Evolutionary conservation across 2,113 vertebrate species (phyloP), one percentile per base, ranked within the genome.

Genomic region (Cygnus buccinator): DNA sequence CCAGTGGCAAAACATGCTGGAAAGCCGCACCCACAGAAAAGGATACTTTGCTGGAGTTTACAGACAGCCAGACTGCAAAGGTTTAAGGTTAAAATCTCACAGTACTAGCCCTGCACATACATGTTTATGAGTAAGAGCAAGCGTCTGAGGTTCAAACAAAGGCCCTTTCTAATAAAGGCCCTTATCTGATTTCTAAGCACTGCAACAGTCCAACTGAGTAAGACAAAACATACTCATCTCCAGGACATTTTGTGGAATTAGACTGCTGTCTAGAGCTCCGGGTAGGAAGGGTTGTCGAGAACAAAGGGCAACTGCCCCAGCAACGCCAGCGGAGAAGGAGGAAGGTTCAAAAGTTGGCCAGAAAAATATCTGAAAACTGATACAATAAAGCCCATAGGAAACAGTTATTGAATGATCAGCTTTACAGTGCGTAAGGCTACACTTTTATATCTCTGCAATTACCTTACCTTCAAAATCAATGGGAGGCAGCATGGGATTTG

Each of bases 311-410:
- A 21, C n/a, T 19, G 68, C 33, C 20, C 25, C 65, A 74, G 48
- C 41, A 75, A 41, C 29, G 57, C 17, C 80, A 80, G 28, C 77
- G 54, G 76, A 87, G 87, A 61, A 21, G 8, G 39, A 48, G 68
- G n/a, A 66, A 79, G 0, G 25, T 84, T 91, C 72, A 59, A 10
- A 88, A 71, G 17, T 46, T 43, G 52, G 37, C 21, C 77, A 65
- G 23, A 84, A 78, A 75, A 65, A 50, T 13, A 2, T 17, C 48
- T 73, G 66, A 73, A 91, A 87, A 70, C 5, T 10, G n/a, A 63
- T 54, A 90, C 21, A 90, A 90, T 83, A 79, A 91, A 93, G 35
- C 52, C 79, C 75, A 71, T 5, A 28, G 52, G 61, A 91, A 93
- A 50, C 26, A 74, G 46, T n/a, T 75, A 92, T 15, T 75, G 93